Evolutionary conservation across 2,888 invertebrate genomes (phyloP).

Genomic region (Syritta pipiens): DNA sequence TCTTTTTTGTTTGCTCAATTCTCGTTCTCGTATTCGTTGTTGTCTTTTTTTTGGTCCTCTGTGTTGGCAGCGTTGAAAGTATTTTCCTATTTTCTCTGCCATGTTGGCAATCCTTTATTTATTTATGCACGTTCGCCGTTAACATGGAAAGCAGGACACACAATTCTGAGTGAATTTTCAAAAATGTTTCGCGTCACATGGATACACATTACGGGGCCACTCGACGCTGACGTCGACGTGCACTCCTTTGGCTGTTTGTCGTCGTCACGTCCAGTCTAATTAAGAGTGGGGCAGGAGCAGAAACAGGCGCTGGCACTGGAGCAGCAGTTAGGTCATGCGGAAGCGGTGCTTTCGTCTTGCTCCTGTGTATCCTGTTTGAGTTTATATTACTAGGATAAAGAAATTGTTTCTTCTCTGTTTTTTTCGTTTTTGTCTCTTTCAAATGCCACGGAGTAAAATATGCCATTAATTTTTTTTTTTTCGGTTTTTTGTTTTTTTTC

Average conservation of each 20-base stretch:
- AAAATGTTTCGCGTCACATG: background rate
- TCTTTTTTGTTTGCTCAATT: constrained; percentile 43
- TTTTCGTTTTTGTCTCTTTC: too few relatives aligned
- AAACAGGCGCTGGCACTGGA: too few relatives aligned
- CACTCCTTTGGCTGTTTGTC: constrained; percentile 32
- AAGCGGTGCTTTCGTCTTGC: constrained; percentile 11
- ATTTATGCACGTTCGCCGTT: constrained; percentile 6
- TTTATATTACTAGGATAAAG: constrained; percentile 19
- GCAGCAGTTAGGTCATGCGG: constrained; percentile 51
- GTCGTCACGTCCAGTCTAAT: constrained; percentile 51
- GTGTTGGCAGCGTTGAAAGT: background rate
- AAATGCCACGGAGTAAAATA: too few relatives aligned
- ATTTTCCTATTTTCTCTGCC: constrained; percentile 19
- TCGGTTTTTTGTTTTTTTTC: too few relatives aligned
- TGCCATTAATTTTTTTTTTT: constrained; percentile 19
- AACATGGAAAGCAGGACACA: constrained; percentile 5
- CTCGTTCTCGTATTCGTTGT: constrained; percentile 29
- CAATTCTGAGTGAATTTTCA: constrained; percentile 9
- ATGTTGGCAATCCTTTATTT: constrained; percentile 42
- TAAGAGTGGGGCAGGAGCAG: too few relatives aligned
- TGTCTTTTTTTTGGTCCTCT: background rate
- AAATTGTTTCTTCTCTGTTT: too few relatives aligned
- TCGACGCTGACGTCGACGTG: too few relatives aligned
- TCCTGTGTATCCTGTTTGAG: constrained; percentile 13
- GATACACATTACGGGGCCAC: background rate